Conservation (phyloP, 2,888 invertebrate genomes). For the Pyrrhia umbra region DNA sequence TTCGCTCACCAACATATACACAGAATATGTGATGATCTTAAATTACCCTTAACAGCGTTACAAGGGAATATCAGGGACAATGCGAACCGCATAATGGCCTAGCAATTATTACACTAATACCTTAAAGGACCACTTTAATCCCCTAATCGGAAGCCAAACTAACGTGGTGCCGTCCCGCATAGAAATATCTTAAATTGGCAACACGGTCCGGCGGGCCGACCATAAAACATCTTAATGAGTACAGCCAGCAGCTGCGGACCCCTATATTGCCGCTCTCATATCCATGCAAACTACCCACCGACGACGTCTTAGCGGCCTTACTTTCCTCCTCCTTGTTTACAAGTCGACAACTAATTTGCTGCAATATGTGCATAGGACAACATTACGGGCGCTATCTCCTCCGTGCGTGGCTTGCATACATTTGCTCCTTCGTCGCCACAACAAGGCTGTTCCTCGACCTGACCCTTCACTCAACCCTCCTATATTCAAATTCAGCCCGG, state of each 20-base stretch:
- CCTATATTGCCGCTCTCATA: conserved; percentile 90
- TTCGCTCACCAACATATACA: conserved; percentile 14
- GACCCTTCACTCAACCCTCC: conserved; percentile 87
- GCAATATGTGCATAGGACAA: conserved; percentile 91
- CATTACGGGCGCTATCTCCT: conserved; percentile 88
- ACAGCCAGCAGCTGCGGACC: conserved; percentile 89
- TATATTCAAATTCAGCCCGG: conserved; percentile 88
- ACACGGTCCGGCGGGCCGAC: conserved; percentile 89
- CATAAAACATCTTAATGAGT: conserved; percentile 91
- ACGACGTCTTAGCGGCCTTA: conserved; percentile 87
- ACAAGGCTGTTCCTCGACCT: conserved; percentile 78
- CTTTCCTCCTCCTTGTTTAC: conserved; percentile 89
- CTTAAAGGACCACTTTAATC: conserved; percentile 89
- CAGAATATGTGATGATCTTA: conserved; percentile 63
- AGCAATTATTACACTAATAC: conserved; percentile 89
- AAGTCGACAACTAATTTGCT: conserved; percentile 91
- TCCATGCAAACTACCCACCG: conserved; percentile 90
- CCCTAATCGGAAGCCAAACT: conserved; percentile 90
- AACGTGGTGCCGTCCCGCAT: conserved; percentile 89
- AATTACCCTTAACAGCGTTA: conserved; percentile 66
- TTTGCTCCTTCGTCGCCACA: conserved; percentile 83
- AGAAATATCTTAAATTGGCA: conserved; percentile 90
- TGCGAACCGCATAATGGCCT: conserved; percentile 84
- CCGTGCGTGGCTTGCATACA: conserved; percentile 90
- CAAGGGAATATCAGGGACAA: conserved; percentile 74